A percentile compares a stretch with the other conserved stretches of the same genome.
phyloP scores from a whole-genome alignment of 2,797 vertebrate genomes.

The Thamnophis elegans region DNA sequence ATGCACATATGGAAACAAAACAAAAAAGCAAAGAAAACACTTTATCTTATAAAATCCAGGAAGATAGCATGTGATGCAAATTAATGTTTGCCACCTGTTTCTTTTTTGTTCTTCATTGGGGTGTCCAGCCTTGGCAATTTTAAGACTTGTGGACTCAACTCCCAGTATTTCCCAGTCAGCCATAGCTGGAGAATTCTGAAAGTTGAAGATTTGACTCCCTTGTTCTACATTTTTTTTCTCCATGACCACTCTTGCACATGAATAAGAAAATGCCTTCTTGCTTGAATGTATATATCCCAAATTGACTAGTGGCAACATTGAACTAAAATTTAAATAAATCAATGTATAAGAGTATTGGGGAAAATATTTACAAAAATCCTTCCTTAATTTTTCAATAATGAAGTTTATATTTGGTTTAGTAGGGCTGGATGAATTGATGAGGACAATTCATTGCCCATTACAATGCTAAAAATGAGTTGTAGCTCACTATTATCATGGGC shows the following conservation, averaged over 20 bases:
- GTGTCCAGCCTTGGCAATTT: too few species aligned
- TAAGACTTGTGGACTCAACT: too few species aligned
- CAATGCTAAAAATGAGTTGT: not conserved
- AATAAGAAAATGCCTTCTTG: not conserved
- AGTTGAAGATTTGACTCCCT: too few species aligned
- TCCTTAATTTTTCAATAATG: not conserved
- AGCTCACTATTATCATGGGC: not conserved
- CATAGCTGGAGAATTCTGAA: too few species aligned
- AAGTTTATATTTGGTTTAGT: not conserved
- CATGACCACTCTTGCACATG: not conserved
- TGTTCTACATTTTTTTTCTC: not conserved
- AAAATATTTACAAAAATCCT: not conserved
- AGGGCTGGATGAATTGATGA: not conserved
- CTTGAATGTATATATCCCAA: not conserved
- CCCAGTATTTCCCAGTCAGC: too few species aligned
- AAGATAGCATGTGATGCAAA: not conserved
- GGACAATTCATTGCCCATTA: too few species aligned
- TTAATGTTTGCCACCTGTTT: not conserved
- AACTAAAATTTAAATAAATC: not conserved
- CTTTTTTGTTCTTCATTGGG: too few species aligned
- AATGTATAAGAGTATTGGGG: not conserved
- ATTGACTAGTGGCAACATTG: not conserved
- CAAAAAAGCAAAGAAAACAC: not conserved
- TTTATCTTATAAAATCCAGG: not conserved
- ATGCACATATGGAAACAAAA: not conserved